Conservation (phyloP, 2,888 invertebrate species). For the Lamproptera curius region DNA sequence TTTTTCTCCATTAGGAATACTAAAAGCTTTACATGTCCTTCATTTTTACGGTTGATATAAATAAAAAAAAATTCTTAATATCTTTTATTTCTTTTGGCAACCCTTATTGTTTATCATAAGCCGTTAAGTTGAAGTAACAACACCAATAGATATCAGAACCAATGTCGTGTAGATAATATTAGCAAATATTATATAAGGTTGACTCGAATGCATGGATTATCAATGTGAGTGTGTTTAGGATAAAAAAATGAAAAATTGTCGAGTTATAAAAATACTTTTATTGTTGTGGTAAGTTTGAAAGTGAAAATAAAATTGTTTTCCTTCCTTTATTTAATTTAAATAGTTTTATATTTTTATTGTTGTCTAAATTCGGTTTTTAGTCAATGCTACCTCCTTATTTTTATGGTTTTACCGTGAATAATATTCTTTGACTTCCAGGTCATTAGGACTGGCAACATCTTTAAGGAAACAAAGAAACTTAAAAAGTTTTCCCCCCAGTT, state of each 20-base stretch:
- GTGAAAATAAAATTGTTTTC: no score
- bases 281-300: constrained; percentile 1
- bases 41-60: background rate
- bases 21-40: no score
- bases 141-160: background rate
- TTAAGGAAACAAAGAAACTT: background rate
- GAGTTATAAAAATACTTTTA: background rate
- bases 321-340: background rate
- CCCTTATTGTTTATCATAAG: background rate
- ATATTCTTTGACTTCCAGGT: background rate
- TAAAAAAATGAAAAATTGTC: background rate
- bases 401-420: background rate
- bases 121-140: background rate
- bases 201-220: background rate
- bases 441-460: background rate
- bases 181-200: constrained; percentile 3
- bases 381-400: background rate
- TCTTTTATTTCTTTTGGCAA: background rate
- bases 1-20: no score
- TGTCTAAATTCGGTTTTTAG: background rate
- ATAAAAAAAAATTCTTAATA: background rate
- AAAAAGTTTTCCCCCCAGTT: constrained; percentile 29
- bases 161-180: background rate
- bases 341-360: background rate
- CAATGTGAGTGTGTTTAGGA: background rate